Base-by-base conservation (phyloP, 2,888 invertebrate species). In the Campopleginae sp. region DNA sequence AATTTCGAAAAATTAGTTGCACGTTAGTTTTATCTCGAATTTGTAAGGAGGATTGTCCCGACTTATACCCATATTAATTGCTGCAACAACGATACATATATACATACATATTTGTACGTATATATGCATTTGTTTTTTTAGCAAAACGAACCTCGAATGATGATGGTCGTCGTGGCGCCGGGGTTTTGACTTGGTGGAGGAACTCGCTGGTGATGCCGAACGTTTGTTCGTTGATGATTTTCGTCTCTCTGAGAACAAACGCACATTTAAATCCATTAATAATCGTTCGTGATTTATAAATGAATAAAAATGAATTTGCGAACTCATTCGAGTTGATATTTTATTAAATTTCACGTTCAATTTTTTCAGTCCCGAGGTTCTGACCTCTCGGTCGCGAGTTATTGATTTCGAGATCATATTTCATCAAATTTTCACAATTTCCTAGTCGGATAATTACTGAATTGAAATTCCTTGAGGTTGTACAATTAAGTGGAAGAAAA, bases 91-190 rank as follows among this genome's bases (percentile, higher is more conserved):
- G 33, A 66, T 74, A 42, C 46, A 51, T 79, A 61, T 54, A 5
- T 66, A 31, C 23, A 19, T 42, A 38, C 38, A 48, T 14, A 33
- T 10, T 38, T 1, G 33, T 19, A 23, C 5, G 19, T 12, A 31
- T 17, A 44, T 4, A 14, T 19, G 31, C 12, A 44, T 19, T 14
- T 31, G 51, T 48, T 68, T 23, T n/a, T 5, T 27, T 19, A 2
- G 17, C n/a, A 17, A 23, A 23, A 87, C 85, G 84, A 82, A 87
- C 87, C 87, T 87, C 70, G 83, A 84, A 46, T 75, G 66, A 14
- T 77, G 82, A 46, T 23, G n/a, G 58, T 82, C 82, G 14, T 12
- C 61, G 31, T 74, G 58, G 8, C 74, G 81, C 2, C 86, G 72
- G 8, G 83, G 63, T 46, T 70, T 81, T 17, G 65, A 17, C 31